Base-by-base conservation (phyloP, 2,888 invertebrate genomes). In the Idaea straminata region DNA sequence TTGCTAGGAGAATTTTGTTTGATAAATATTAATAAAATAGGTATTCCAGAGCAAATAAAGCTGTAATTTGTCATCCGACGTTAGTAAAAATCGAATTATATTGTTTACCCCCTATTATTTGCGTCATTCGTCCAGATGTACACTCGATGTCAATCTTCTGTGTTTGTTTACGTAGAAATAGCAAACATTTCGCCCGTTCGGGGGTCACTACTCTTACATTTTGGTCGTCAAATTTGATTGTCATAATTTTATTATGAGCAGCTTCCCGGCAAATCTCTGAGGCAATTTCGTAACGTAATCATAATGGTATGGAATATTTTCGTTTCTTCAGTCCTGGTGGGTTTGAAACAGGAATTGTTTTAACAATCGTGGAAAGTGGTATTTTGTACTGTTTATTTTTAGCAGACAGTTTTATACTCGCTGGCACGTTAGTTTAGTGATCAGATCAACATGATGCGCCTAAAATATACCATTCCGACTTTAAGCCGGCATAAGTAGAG, bases 101-200 rank as follows among this genome's bases (percentile, higher is more conserved):
- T 84, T 89, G 89, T 92, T 91, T 92, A 89, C 85, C 85, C 90
- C 89, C 86, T 78, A 87, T 89, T 91, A 89, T 92, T 92, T 90
- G 91, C 90, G 89, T 87, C 87, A 87, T 76, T 75, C 83, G 80
- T 86, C 89, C 92, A 92, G 92, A 91, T 92, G 92, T 92, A 92
- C 91, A 87, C 87, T 91, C 83, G 72, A 86, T 84, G 92, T 92
- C 92, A 92, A 91, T 92, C 91, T 91, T 81, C 79, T 73, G 74
- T 88, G 87, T 91, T 90, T 92, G 87, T 91, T 92, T 92, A 91
- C 92, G 84, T 83, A 88, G 89, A 88, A 88, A 88, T 82, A 91
- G 83, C 91, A 92, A 92, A 92, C 86, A 90, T 86, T 86, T 76
- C 72, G 83, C 72, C 47, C 74, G 70, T 70, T 69, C 74, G 80